Evolutionary conservation across 2,797 vertebrate genomes (phyloP).

Genomic region (Eupleurogrammus muticus): DNA sequence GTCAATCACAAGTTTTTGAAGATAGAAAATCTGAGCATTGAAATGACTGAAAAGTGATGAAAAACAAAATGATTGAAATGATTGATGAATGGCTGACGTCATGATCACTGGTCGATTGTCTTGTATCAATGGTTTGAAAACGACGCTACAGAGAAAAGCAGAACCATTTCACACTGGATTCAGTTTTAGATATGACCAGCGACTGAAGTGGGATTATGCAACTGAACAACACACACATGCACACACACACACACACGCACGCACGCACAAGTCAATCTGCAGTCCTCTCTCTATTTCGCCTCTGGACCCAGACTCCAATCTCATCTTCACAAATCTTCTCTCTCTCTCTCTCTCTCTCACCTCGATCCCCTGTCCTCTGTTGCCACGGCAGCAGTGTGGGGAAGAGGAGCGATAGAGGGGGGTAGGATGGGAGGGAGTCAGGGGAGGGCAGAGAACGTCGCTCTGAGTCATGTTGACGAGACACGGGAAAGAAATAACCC

Average conservation of each 20-base stretch:
- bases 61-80: no score
- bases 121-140: background rate
- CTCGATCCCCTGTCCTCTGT: slow-evolving; percentile 60
- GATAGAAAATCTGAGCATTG: no score
- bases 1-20: no score
- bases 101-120: no score
- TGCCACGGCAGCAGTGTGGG: slow-evolving; percentile 78
- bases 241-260: slow-evolving; percentile 24
- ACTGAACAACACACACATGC: slow-evolving; percentile 13
- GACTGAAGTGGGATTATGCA: slow-evolving; percentile 46
- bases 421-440: background rate
- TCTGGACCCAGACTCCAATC: slow-evolving; percentile 70
- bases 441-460: slow-evolving; percentile 25
- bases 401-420: slow-evolving; percentile 37
- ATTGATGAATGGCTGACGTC: no score
- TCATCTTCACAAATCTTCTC: slow-evolving; percentile 62
- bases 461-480: slow-evolving; percentile 43
- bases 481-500: slow-evolving; percentile 1
- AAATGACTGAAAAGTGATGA: no score
- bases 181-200: slow-evolving; percentile 34
- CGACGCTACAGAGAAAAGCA: background rate
- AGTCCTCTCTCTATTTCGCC: slow-evolving; percentile 41
- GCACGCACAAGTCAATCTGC: slow-evolving; percentile 30
- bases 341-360: background rate
- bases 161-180: slow-evolving; percentile 24